phyloP scores from a whole-genome alignment of 2,888 invertebrate genomes.

The Empis livida region DNA sequence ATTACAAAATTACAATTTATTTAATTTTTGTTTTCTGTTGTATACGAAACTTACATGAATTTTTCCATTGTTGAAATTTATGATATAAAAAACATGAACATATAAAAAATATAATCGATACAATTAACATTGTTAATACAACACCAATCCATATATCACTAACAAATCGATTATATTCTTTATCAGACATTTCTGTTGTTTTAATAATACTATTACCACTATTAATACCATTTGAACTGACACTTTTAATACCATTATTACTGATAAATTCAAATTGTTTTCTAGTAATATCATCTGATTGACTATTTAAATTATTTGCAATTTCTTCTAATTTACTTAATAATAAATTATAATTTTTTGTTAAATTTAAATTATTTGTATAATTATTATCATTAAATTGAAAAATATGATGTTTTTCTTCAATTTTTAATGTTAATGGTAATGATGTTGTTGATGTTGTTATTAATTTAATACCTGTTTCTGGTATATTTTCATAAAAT shows the following conservation, averaged over 20 bases:
- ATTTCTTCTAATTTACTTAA: constrained; percentile 31
- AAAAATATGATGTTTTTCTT: too few species aligned
- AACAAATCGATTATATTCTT: constrained; percentile 42
- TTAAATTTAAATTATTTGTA: constrained; percentile 12
- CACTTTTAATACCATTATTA: too few species aligned
- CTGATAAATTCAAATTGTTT: not conserved
- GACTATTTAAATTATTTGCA: constrained; percentile 22
- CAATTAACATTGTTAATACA: constrained; percentile 44
- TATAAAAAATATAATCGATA: constrained; percentile 48
- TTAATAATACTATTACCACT: not conserved
- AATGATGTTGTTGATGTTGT: too few species aligned
- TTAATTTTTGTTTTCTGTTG: too few species aligned
- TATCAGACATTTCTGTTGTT: constrained; percentile 24
- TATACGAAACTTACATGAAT: constrained; percentile 47
- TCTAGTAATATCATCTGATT: not conserved
- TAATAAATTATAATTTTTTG: constrained; percentile 31
- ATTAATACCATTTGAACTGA: not conserved
- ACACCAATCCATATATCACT: constrained; percentile 52
- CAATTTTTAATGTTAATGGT: too few species aligned
- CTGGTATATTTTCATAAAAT: too few species aligned
- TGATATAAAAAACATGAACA: constrained; percentile 49
- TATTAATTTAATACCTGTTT: too few species aligned
- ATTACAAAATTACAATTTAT: too few species aligned
- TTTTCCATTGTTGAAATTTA: constrained; percentile 51
- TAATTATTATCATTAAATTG: not conserved